Evolutionary conservation across 1,140 invertebrate species (phyloP).

Genomic region (Leptinotarsa texana): DNA sequence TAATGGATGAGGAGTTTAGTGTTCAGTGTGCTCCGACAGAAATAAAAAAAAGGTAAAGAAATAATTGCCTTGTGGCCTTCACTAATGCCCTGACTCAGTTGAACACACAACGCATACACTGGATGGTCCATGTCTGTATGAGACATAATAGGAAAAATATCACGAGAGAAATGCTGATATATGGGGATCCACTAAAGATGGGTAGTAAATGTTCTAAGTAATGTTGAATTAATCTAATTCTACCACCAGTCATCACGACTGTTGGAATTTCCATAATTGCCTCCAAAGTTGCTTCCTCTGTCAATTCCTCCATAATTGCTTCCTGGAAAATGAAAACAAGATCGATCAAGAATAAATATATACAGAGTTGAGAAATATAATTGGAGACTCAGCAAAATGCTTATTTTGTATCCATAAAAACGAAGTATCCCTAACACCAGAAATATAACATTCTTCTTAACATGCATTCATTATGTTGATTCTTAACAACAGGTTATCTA

Average conservation of each 20-base stretch:
- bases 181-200: slow-evolving; percentile 5
- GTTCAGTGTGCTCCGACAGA: slow-evolving; percentile 4
- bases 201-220: slow-evolving; percentile 14
- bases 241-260: slow-evolving; percentile 52
- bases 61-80: not conserved
- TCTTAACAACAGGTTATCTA: too few species aligned
- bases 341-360: not conserved
- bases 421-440: too few species aligned
- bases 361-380: too few species aligned
- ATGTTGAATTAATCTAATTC: slow-evolving; percentile 33
- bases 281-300: slow-evolving; percentile 50
- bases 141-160: slow-evolving; percentile 5
- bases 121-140: not conserved
- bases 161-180: not conserved
- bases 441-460: too few species aligned
- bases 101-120: not conserved
- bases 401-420: too few species aligned
- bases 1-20: not conserved
- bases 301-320: slow-evolving; percentile 43
- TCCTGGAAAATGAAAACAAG: slow-evolving; percentile 29
- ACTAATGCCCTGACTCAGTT: not conserved
- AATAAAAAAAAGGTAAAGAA: not conserved
- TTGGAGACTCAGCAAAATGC: too few species aligned
- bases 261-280: slow-evolving; percentile 49
- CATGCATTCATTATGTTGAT: too few species aligned